Evolutionary conservation across 2,888 invertebrate species (phyloP).

Genomic region (Patella ulyssiponensis): DNA sequence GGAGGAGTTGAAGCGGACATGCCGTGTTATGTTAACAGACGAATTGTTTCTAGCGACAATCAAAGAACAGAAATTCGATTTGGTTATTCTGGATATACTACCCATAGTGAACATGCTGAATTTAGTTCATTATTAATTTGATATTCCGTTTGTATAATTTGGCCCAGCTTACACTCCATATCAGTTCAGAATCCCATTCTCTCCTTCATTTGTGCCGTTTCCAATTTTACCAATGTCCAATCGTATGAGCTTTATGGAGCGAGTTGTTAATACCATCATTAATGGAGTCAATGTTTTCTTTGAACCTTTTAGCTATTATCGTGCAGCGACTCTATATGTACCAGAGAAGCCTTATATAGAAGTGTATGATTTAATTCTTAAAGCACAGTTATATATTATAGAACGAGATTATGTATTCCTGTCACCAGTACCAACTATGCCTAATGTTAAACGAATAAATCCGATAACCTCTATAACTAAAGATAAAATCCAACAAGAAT

Average conservation of each 20-base stretch:
- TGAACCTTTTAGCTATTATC: slow-evolving; percentile 27
- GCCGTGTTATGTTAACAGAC: neutral
- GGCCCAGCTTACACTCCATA: slow-evolving; percentile 11
- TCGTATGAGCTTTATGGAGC: slow-evolving; percentile 24
- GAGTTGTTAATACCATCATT: slow-evolving; percentile 23
- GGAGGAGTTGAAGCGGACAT: neutral
- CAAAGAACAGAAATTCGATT: slow-evolving; percentile 26
- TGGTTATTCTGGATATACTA: slow-evolving; percentile 31
- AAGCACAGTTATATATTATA: slow-evolving; percentile 40
- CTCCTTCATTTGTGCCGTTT: slow-evolving; percentile 17
- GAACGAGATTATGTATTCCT: slow-evolving; percentile 42
- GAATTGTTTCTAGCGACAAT: slow-evolving; percentile 10
- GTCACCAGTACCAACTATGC: slow-evolving; percentile 37
- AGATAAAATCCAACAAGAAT: slow-evolving; percentile 34
- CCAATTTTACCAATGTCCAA: neutral
- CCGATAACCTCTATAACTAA: slow-evolving; percentile 36
- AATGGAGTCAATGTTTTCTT: neutral
- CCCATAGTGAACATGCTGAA: slow-evolving; percentile 14
- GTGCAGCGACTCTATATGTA: slow-evolving; percentile 32
- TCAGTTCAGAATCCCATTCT: slow-evolving; percentile 5
- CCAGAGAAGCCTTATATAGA: slow-evolving; percentile 35
- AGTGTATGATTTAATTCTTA: slow-evolving; percentile 25
- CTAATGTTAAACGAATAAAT: slow-evolving; percentile 43
- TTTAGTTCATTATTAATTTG: slow-evolving; percentile 28
- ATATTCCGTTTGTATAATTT: slow-evolving; percentile 30